phyloP scores from a whole-genome alignment of 2,888 invertebrate genomes.

The Athetis lepigone region DNA sequence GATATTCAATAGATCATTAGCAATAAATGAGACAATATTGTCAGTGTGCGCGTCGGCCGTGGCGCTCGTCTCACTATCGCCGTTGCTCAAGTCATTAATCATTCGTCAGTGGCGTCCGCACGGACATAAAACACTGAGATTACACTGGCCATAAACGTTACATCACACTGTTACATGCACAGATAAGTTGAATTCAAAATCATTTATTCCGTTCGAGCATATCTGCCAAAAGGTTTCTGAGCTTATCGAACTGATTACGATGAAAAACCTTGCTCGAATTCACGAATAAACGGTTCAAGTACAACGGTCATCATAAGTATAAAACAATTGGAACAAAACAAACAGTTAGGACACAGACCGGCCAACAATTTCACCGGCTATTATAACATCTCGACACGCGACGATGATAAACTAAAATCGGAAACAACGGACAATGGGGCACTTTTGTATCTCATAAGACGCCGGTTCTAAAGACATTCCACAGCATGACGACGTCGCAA shows the following conservation, averaged over 20 bases:
- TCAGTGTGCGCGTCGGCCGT: slow-evolving; percentile 70
- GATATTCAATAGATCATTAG: slow-evolving; percentile 85
- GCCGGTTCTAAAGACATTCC: slow-evolving; percentile 77
- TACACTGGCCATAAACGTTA: slow-evolving; percentile 79
- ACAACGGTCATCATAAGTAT: slow-evolving; percentile 10
- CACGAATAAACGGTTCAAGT: neutral
- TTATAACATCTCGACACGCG: slow-evolving; percentile 65
- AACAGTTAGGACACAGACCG: slow-evolving; percentile 40
- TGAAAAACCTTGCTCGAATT: slow-evolving; percentile 11
- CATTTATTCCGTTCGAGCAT: slow-evolving; percentile 65
- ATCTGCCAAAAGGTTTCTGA: slow-evolving; percentile 47
- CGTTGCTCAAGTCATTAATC: slow-evolving; percentile 80
- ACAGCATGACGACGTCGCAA: slow-evolving; percentile 70
- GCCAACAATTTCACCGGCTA: slow-evolving; percentile 57
- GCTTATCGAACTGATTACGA: slow-evolving; percentile 43
- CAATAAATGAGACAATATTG: slow-evolving; percentile 88
- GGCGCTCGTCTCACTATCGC: slow-evolving; percentile 76
- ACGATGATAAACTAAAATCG: slow-evolving; percentile 76
- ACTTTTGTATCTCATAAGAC: slow-evolving; percentile 76
- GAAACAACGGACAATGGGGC: slow-evolving; percentile 80
- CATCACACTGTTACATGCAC: slow-evolving; percentile 75
- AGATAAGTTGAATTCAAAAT: slow-evolving; percentile 70
- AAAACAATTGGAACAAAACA: slow-evolving; percentile 37
- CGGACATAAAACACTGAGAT: slow-evolving; percentile 84
- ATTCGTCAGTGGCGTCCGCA: slow-evolving; percentile 77